phyloP scores from a whole-genome alignment of 2,113 vertebrate genomes.

The Leiothrix lutea region DNA sequence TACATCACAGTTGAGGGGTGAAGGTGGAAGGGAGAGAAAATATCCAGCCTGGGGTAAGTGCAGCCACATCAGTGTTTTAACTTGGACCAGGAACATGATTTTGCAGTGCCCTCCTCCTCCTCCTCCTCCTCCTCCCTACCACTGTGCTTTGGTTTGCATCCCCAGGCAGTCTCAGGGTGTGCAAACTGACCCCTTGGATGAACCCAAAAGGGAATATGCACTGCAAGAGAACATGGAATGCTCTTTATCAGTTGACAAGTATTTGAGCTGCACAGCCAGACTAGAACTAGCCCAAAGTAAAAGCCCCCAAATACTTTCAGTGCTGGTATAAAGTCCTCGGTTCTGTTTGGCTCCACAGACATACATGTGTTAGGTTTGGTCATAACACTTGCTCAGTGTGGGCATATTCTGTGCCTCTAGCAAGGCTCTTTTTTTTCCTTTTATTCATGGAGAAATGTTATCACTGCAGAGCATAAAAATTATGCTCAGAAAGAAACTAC shows the following conservation, averaged over 20 bases:
- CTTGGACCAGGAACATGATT: background rate
- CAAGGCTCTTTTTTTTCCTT: background rate
- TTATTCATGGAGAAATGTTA: background rate
- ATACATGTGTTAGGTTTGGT: background rate
- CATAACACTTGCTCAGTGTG: background rate
- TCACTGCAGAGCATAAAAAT: background rate
- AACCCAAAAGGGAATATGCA: background rate
- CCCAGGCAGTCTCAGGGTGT: accelerated
- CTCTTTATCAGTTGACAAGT: background rate
- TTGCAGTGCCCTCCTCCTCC: background rate
- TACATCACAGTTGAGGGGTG: background rate
- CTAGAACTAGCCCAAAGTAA: background rate
- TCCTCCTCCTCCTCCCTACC: background rate
- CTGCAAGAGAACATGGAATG: background rate
- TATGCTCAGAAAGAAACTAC: background rate
- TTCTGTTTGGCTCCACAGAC: background rate
- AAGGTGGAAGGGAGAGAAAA: background rate
- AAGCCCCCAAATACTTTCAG: background rate
- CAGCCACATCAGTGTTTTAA: background rate
- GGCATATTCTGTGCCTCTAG: background rate
- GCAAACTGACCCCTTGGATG: background rate
- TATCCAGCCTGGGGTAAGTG: background rate
- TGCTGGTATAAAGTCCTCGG: accelerated
- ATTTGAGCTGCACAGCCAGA: background rate
- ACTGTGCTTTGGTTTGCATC: background rate